These are phyloP conservation scores for Cataglyphis albicans DNA, from an alignment of 2,888 invertebrate species.

Conservation along the genomic window DNA sequence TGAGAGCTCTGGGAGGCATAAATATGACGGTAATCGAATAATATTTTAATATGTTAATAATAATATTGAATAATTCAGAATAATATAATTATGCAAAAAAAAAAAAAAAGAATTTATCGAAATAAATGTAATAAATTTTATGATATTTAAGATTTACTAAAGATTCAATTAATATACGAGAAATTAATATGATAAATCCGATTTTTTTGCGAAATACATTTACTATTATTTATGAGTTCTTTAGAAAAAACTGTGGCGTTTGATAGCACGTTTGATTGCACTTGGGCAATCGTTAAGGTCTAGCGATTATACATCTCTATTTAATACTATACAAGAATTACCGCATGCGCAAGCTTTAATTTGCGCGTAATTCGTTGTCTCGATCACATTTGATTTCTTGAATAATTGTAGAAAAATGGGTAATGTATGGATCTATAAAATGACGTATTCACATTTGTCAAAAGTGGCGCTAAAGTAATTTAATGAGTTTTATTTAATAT, in stretches of 20 bases:
- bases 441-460: background rate
- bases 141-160: background rate
- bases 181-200: background rate
- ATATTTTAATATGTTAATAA: background rate
- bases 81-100: background rate
- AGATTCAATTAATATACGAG: background rate
- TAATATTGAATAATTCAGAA: background rate
- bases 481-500: background rate
- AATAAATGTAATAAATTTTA: background rate
- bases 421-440: constrained; percentile 13
- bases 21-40: background rate
- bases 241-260: background rate
- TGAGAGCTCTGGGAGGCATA: background rate
- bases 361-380: constrained; percentile 65
- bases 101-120: background rate
- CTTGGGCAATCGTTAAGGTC: constrained; percentile 17
- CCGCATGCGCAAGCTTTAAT: constrained; percentile 35
- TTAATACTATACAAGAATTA: constrained; percentile 31
- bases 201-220: background rate
- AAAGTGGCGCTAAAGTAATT: background rate
- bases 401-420: constrained; percentile 48
- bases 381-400: constrained; percentile 53
- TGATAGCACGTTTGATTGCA: background rate
- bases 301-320: constrained; percentile 28
- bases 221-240: background rate